These are phyloP conservation scores for Dendrolimus kikuchii DNA, from an alignment of 1,140 invertebrate species.

Conservation along the genomic window DNA sequence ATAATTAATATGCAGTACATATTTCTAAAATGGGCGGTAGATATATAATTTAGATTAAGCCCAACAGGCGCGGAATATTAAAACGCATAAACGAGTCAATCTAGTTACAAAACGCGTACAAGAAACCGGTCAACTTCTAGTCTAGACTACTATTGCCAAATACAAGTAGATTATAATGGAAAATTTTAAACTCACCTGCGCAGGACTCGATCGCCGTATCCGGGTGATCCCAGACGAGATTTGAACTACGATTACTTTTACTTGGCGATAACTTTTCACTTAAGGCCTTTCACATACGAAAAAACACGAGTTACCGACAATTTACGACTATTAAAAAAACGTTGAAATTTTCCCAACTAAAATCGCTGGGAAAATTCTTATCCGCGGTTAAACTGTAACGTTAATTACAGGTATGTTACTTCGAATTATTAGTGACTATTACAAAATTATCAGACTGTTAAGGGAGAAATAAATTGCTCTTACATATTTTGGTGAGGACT, in stretches of 20 bases:
- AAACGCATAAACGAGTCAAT: constrained; percentile 3
- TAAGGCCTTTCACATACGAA: constrained; percentile 5
- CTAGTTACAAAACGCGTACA: constrained; percentile 14
- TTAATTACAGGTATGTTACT: too few species aligned
- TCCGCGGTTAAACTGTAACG: too few species aligned
- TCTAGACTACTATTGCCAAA: constrained; percentile 5
- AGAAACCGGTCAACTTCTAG: constrained; percentile 4
- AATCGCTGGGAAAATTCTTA: too few species aligned
- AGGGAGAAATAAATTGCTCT: too few species aligned
- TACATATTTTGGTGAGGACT: background rate
- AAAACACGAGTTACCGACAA: constrained; percentile 4
- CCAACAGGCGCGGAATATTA: constrained; percentile 1
- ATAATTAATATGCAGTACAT: background rate
- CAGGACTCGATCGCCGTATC: constrained; percentile 4
- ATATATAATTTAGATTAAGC: constrained; percentile 11
- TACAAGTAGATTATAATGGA: constrained; percentile 2
- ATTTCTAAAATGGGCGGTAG: constrained; percentile 14
- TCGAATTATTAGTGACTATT: too few species aligned
- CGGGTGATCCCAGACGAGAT: constrained; percentile 5
- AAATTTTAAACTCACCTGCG: constrained; percentile 6
- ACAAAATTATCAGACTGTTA: too few species aligned
- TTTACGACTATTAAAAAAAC: too few species aligned
- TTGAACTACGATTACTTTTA: constrained; percentile 12
- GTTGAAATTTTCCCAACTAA: too few species aligned
- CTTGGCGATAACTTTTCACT: constrained; percentile 11